A percentile compares a stretch with the other conserved stretches of the same genome.
These are phyloP conservation scores for Rhinoraja longicauda DNA, from an alignment of 2,797 vertebrate species.

Conservation along the genomic window DNA sequence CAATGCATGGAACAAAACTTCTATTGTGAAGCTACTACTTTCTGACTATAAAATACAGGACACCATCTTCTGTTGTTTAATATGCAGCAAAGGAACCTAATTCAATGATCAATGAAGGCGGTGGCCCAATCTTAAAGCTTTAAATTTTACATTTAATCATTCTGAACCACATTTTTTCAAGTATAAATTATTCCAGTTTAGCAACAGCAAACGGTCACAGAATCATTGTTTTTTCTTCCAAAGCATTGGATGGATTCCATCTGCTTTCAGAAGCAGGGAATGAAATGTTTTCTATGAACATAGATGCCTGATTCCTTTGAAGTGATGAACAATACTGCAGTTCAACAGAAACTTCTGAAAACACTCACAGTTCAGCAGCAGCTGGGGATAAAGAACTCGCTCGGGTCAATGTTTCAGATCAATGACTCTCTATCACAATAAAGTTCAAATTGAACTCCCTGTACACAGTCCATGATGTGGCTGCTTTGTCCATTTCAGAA, in stretches of 20 bases:
- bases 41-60: not conserved
- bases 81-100: not conserved
- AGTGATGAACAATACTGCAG: not conserved
- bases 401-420: too few relatives aligned
- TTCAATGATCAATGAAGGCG: not conserved
- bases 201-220: not conserved
- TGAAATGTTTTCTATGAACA: not conserved
- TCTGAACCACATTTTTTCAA: not conserved
- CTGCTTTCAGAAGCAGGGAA: not conserved
- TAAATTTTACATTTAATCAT: not conserved
- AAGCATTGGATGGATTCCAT: not conserved
- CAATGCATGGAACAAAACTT: not conserved
- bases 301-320: not conserved
- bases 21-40: not conserved
- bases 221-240: not conserved
- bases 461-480: not conserved
- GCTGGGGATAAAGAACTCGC: too few relatives aligned
- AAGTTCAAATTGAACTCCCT: not conserved
- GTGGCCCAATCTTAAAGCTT: not conserved
- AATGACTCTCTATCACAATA: too few relatives aligned
- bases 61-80: not conserved
- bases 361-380: too few relatives aligned
- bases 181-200: constrained; percentile 4
- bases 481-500: not conserved
- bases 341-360: not conserved